Conservation (phyloP, 2,113 vertebrate genomes). For the Delphinapterus leucas region DNA sequence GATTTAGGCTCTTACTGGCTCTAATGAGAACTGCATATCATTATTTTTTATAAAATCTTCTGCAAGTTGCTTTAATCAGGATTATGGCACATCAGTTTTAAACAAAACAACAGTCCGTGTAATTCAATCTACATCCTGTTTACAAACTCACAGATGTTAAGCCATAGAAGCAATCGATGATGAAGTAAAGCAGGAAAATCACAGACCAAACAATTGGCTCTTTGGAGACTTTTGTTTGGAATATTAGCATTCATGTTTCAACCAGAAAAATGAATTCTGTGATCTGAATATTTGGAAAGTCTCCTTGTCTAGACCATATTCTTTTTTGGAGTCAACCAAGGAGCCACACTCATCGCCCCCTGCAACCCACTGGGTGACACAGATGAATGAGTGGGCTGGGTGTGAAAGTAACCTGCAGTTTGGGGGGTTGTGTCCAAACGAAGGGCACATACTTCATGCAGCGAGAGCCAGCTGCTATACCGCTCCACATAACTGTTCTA, state of each 20-base stretch:
- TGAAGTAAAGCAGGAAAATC: constrained; percentile 21
- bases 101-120: constrained; percentile 68
- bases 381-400: background rate
- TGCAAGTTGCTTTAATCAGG: constrained; percentile 76
- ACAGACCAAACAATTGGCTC: background rate
- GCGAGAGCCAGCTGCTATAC: background rate
- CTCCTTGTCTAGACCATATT: background rate
- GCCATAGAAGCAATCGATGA: background rate
- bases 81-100: constrained; percentile 75
- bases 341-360: background rate
- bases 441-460: background rate
- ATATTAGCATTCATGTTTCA: constrained; percentile 13
- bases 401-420: background rate
- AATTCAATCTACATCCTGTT: constrained; percentile 67
- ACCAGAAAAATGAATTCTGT: background rate
- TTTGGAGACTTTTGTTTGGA: background rate
- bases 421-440: accelerated
- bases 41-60: constrained; percentile 74
- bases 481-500: no score
- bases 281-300: background rate
- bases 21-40: constrained; percentile 69
- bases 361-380: accelerated
- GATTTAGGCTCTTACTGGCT: constrained; percentile 68
- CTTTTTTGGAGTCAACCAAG: background rate
- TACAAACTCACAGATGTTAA: constrained; percentile 68